Evolutionary conservation across 2,888 invertebrate genomes (phyloP), one percentile per base, ranked within the genome.

Genomic region (Megaustenia siamemsis): DNA sequence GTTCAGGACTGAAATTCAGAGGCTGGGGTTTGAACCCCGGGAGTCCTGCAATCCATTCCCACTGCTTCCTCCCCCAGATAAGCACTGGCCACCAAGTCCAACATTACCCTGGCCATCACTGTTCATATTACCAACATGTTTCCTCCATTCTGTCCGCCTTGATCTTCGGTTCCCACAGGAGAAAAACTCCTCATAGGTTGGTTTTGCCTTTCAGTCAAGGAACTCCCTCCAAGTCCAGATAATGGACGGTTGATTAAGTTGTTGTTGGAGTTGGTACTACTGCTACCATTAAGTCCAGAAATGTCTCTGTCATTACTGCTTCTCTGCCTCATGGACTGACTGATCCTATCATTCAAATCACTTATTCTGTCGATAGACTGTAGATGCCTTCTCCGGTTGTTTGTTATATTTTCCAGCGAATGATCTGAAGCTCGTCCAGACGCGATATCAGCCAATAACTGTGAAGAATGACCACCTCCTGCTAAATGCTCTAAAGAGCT

Each of bases 401-500:
- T 49, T 2, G 49, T 24, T 21, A 77, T 63, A 18, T 40, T 38
- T 2, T 82, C 82, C 10, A 82, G 35, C 8, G 73, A 40, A 15
- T 84, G 78, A 45, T 78, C 83, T 15, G 78, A 45, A 5, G 56
- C 43, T 12, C 83, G 53, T 12, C 60, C 82, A 6, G 60, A 43
- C 15, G 83, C 12, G 40, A 84, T 43, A 28, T 71, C 83, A 28
- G 71, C 60, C 60, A 84, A 32, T 18, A 69, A 78, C 77, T 78
- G 83, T 18, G 83, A 40, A 18, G 83, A 75, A 71, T 84, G 83
- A 32, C 83, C 83, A 4, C 78, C 83, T 6, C 83, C 83, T 8
- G 83, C 83, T 28, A 84, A 60, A 71, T 84, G 83, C 60, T 84
- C 83, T n/a, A 84, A 43, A 12, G 83, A 71, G 45, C 68, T 84